Evolutionary conservation across 64 coral and sea anemone genomes (phyloP).

Genomic region (Dendronephthya gigantea): DNA sequence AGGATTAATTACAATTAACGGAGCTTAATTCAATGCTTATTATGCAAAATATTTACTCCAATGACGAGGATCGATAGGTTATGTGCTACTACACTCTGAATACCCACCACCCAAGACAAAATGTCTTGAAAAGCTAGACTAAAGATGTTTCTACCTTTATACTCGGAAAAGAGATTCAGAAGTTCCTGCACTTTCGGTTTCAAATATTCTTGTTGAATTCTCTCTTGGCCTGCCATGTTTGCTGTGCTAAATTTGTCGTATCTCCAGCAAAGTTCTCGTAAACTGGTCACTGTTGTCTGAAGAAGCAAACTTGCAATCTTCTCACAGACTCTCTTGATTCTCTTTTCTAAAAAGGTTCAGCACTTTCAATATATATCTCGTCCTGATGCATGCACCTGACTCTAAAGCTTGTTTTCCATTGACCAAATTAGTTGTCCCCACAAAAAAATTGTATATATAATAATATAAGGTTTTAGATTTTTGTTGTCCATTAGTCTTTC

Average conservation of each 20-base stretch:
- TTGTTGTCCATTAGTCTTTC: no score
- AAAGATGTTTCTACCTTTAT: not conserved
- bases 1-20: no score
- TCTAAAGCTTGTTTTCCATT: no score
- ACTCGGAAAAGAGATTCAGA: conserved; percentile 37
- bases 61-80: no score
- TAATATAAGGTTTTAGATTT: no score
- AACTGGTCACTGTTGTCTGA: not conserved
- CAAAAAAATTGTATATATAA: no score
- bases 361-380: not conserved
- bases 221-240: not conserved
- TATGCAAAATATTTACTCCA: no score
- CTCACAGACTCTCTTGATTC: not conserved
- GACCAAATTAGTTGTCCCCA: no score
- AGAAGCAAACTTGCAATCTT: not conserved
- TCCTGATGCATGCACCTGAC: not conserved
- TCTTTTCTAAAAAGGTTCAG: not conserved
- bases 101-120: no score
- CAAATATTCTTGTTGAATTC: conserved; percentile 32
- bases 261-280: conserved; percentile 53
- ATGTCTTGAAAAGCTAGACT: no score
- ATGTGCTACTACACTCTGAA: no score
- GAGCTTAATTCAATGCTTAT: no score
- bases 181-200: conserved; percentile 66
- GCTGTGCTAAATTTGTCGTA: conserved; percentile 47